Evolutionary conservation across 2,888 invertebrate species (phyloP).

Genomic region (Pseudococcus longispinus): DNA sequence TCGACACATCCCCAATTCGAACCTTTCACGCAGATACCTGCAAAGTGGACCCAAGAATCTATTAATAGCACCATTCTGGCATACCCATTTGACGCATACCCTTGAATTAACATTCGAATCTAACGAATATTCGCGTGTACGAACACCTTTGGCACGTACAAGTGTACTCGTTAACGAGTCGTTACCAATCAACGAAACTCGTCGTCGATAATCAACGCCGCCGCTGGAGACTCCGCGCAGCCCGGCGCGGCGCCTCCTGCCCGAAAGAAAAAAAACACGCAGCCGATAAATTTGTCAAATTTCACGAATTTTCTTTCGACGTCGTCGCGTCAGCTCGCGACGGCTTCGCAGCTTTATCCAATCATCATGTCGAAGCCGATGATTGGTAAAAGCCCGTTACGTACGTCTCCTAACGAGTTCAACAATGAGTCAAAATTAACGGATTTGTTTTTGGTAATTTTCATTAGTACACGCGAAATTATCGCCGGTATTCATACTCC

Average conservation of each 20-base stretch:
- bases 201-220: not conserved
- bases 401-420: conserved; percentile 22
- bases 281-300: not conserved
- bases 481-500: conserved; percentile 16
- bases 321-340: not conserved
- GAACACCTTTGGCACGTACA: not conserved
- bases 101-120: not conserved
- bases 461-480: conserved; percentile 34
- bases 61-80: not conserved
- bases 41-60: too few relatives aligned
- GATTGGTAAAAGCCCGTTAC: conserved; percentile 23
- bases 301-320: not conserved
- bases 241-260: too few relatives aligned
- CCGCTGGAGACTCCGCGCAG: not conserved
- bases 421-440: conserved; percentile 36
- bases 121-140: not conserved
- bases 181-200: not conserved
- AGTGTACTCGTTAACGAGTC: not conserved
- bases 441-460: conserved; percentile 31
- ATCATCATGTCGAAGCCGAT: not conserved
- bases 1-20: too few relatives aligned
- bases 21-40: too few relatives aligned
- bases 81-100: not conserved
- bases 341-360: not conserved
- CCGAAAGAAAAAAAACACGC: not conserved